Conservation (phyloP, 2,888 invertebrate genomes). For the Aquatica leii region DNA sequence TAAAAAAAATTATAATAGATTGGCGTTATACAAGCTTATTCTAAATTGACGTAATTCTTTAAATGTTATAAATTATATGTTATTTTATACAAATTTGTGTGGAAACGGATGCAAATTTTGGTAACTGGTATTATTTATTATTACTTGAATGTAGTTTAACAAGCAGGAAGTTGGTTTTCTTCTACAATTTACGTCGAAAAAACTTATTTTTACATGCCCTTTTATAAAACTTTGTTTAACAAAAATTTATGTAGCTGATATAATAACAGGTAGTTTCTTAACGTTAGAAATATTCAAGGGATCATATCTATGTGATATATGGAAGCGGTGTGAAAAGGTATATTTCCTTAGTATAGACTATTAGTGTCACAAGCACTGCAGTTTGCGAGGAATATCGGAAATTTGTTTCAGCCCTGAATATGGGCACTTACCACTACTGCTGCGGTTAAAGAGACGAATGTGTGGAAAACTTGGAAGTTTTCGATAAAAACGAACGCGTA, state of each 20-base stretch:
- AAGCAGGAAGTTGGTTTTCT: conserved; percentile 23
- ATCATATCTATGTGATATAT: conserved; percentile 27
- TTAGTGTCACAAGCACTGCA: conserved; percentile 53
- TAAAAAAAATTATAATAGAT: no score
- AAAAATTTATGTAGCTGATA: conserved; percentile 29
- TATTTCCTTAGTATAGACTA: conserved; percentile 51
- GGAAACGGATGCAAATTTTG: conserved; percentile 20
- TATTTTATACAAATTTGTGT: neutral
- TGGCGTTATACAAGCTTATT: conserved; percentile 1
- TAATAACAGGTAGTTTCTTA: conserved; percentile 30
- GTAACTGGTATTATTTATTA: conserved; percentile 23
- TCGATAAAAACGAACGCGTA: conserved; percentile 51
- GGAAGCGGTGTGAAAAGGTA: conserved; percentile 42
- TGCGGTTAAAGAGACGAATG: conserved; percentile 39
- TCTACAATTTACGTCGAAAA: conserved; percentile 25
- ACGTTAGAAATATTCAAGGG: conserved; percentile 24
- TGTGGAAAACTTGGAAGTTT: conserved; percentile 41
- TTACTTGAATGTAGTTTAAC: conserved; percentile 17
- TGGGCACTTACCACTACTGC: conserved; percentile 39
- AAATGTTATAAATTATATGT: neutral
- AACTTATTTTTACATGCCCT: conserved; percentile 20
- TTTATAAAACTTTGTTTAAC: conserved; percentile 13
- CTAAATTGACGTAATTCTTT: neutral
- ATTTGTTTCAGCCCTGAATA: conserved; percentile 50
- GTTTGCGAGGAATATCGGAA: conserved; percentile 47